Base-by-base conservation (phyloP, 2,888 invertebrate species). In the Metacarcinus magister region DNA sequence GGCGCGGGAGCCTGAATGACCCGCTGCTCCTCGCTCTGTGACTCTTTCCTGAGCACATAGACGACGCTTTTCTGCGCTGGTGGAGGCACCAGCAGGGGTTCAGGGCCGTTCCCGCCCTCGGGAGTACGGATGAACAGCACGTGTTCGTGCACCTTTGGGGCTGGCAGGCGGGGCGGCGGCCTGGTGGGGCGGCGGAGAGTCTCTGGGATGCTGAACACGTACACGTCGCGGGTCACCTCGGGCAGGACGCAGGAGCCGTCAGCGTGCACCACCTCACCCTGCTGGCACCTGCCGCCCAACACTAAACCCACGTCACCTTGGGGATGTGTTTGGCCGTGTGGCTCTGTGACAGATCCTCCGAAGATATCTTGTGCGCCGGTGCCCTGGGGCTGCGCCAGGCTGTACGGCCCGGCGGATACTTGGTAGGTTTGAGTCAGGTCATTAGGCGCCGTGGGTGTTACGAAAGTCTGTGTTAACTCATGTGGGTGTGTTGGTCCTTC, bases 11-110 rank as follows among this genome's bases (percentile, higher is more conserved):
- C 95, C 32, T 96, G 92, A 54, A 96, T 95, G 89, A 96, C 87
- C 39, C 94, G 28, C 46, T 32, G 96, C 39, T 92, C 92, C 39
- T 60, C 60, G 8, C 46, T 44, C 0, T 10, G 43, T 0, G 90
- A 28, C 75, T 92, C 46, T 94, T 92, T 96, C 93, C 89, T 96
- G 32, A 96, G 95, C 32, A 96, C 54, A 92, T 96, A 96, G 32
- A 96, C 95, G 60, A 96, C 82, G 67, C 93, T 96, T 60, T 96
- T 95, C 75, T 96, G 96, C 46, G 95, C 91, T 5, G 96, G 75
- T 23, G 96, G 95, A 28, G 96, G 96, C 44, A 96, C 93, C 46
- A 96, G 94, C 32, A 96, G 43, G 92, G 96, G 95, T 5, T 95
- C n/a, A 2, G 87, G 93, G 13, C 54, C 92, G 8, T 28, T 8